These are phyloP conservation scores for Microctenopoma stevenorrisi DNA, from an alignment of 2,797 vertebrate species.

Conservation along the genomic window DNA sequence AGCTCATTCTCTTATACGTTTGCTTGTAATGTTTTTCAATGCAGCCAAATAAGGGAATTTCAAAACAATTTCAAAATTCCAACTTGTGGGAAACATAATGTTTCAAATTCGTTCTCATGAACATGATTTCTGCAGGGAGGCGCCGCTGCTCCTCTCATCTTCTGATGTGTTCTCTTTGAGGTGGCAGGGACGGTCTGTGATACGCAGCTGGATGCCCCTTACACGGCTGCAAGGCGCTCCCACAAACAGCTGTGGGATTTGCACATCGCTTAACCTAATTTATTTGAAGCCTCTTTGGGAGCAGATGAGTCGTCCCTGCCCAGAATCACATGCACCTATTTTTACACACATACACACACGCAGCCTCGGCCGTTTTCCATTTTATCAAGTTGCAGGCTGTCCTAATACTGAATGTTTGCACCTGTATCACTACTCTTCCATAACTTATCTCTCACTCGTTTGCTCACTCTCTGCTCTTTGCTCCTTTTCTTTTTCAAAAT, in stretches of 20 bases:
- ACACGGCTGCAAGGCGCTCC: constrained; percentile 39
- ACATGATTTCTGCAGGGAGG: constrained; percentile 42
- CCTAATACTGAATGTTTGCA: constrained; percentile 37
- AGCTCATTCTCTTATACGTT: constrained; percentile 77
- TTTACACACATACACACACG: constrained; percentile 25
- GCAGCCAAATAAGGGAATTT: constrained; percentile 67
- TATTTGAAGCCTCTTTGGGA: constrained; percentile 53
- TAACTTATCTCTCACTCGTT: constrained; percentile 48
- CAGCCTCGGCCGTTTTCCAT: constrained; percentile 28
- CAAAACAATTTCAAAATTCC: constrained; percentile 19
- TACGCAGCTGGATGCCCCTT: constrained; percentile 64
- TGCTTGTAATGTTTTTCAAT: constrained; percentile 72
- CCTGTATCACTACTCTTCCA: constrained; percentile 26
- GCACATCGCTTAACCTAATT: constrained; percentile 71
- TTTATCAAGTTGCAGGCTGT: constrained; percentile 29
- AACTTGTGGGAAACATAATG: constrained; percentile 60
- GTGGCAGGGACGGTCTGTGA: constrained; percentile 63
- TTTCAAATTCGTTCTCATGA: constrained; percentile 57
- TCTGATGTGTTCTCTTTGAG: constrained; percentile 74
- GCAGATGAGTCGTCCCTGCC: constrained; percentile 33
- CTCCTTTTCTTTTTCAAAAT: neutral
- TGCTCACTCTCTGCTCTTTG: constrained; percentile 16
- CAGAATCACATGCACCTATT: constrained; percentile 46
- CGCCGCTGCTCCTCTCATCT: constrained; percentile 19
- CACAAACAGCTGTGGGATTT: constrained; percentile 70